phyloP scores from a whole-genome alignment of 2,888 invertebrate species.

The Ellobium chinense region DNA sequence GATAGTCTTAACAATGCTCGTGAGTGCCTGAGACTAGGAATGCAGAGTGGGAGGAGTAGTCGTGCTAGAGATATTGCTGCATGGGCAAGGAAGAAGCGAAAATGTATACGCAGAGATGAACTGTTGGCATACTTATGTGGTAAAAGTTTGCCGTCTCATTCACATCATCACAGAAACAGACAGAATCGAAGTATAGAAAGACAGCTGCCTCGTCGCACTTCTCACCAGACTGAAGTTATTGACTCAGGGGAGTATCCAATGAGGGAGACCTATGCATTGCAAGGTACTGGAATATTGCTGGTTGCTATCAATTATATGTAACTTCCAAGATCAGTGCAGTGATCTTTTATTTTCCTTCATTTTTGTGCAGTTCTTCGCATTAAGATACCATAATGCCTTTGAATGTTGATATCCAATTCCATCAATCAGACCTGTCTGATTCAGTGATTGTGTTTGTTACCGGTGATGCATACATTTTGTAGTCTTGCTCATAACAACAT shows the following conservation, averaged over 20 bases:
- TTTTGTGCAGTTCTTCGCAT: too few species aligned
- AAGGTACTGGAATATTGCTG: too few species aligned
- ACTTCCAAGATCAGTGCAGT: too few species aligned
- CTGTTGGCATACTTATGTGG: conserved; percentile 88
- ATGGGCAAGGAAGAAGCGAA: conserved; percentile 86
- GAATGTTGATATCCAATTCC: too few species aligned
- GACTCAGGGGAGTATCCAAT: conserved; percentile 86
- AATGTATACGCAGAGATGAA: conserved; percentile 88
- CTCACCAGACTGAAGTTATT: conserved; percentile 53
- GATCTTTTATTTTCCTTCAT: too few species aligned
- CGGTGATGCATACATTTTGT: too few species aligned
- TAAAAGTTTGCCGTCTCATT: conserved; percentile 80
- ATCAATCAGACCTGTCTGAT: too few species aligned
- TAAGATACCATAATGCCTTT: too few species aligned
- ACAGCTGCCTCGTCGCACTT: conserved; percentile 52
- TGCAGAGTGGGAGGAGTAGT: conserved; percentile 87
- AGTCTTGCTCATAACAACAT: too few species aligned
- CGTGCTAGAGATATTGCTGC: conserved; percentile 87
- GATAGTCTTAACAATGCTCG: conserved; percentile 87
- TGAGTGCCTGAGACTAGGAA: conserved; percentile 85
- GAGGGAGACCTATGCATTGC: conserved; percentile 86
- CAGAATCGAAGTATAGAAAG: conserved; percentile 48
- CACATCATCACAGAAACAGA: conserved; percentile 41
- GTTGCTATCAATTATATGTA: too few species aligned
- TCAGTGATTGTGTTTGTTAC: too few species aligned